phyloP scores from a whole-genome alignment of 30 jellyfish, hydroid and myxozoan genomes.

The Hydractinia symbiolongicarpus region DNA sequence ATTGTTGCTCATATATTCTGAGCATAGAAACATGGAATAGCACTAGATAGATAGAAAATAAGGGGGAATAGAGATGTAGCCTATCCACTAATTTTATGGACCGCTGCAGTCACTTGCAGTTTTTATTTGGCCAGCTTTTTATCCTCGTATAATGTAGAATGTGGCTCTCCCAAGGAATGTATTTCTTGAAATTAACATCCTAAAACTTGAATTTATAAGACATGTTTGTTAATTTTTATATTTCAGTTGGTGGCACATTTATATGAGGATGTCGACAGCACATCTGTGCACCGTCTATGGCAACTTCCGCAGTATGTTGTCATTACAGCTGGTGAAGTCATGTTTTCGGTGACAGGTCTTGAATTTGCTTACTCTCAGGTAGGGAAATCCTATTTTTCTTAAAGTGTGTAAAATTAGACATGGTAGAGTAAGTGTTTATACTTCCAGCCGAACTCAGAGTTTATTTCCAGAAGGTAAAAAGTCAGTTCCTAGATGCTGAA shows the following conservation, averaged over 20 bases:
- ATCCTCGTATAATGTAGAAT: too few species aligned
- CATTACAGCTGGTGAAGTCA: slow-evolving; percentile 93
- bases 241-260: slow-evolving; percentile 60
- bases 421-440: background rate
- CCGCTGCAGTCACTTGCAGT: too few species aligned
- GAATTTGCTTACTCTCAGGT: slow-evolving; percentile 99
- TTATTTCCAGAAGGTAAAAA: too few species aligned
- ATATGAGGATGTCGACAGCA: slow-evolving; percentile 68
- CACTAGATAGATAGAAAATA: too few species aligned
- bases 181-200: too few species aligned
- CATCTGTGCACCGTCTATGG: slow-evolving; percentile 89
- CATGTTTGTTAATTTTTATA: background rate
- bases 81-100: too few species aligned
- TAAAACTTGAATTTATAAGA: background rate
- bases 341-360: slow-evolving; percentile 95
- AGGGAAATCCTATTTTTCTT: background rate
- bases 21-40: too few species aligned
- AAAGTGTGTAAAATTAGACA: background rate
- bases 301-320: slow-evolving; percentile 92
- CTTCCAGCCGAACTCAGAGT: background rate
- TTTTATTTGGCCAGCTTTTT: too few species aligned
- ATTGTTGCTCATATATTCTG: too few species aligned
- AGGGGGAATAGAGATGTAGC: too few species aligned
- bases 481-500: too few species aligned
- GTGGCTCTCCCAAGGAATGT: too few species aligned